Base-by-base conservation (phyloP, 2,113 vertebrate genomes). In the Phalacrocorax brasilianus region DNA sequence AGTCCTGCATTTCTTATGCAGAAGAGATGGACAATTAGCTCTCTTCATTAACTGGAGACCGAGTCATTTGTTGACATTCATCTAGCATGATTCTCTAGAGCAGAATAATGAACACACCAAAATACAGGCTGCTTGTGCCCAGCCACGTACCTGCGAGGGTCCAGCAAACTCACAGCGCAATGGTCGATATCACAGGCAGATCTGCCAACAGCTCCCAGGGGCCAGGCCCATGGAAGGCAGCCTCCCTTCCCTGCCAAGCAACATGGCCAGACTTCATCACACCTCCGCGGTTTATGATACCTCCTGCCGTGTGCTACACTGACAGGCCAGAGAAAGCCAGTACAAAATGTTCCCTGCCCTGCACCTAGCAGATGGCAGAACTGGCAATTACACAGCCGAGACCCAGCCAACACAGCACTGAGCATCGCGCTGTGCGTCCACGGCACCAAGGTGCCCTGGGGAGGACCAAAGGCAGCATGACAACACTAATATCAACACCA, bases 381-480 rank as follows among this genome's bases (percentile, higher is more conserved):
- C 62, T 77, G 78, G 90, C 67, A 77, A 5, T 8, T 11, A 21
- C 62, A 66, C 40, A n/a, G 74, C 42, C 87, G 1, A 62, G 68
- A n/a, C 12, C 24, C 89, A 74, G 83, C 67, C 82, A 80, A 32
- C 16, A 3, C n/a, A 33, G 59, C 78, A 16, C 49, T 0, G 3
- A 62, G 61, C 62, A 49, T 27, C 23, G 0, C 1, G 0, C 47
- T 19, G 49, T 0, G 6, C 8, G 5, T 13, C 89, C 19, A 5
- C 1, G 0, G 27, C 8, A 6, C 68, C 0, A 1, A 18, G 20
- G n/a, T 5, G 59, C 61, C 8, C 75, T 1, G 0, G 12, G 42
- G 42, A 22, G 77, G 42, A 15, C 55, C 0, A 0, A 58, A 11
- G 23, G 40, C 47, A 44, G 30, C 5, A 1, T 1, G 8, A 15